Evolutionary conservation across 2,888 invertebrate species (phyloP), one percentile per base, ranked within the genome.

Genomic region (Lithosia quadra): DNA sequence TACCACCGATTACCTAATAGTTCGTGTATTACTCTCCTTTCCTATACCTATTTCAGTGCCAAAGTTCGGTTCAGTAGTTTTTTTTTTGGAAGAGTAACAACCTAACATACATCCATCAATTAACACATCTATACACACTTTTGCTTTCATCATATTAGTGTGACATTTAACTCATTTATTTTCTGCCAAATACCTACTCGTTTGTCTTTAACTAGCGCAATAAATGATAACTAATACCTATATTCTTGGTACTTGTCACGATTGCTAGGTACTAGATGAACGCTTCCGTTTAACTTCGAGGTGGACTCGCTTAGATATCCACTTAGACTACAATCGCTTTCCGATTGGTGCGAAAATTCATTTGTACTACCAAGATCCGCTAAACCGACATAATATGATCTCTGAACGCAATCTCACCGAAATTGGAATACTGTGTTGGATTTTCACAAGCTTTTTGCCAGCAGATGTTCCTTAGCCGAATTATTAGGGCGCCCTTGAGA

Each of bases 301-400:
- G 18, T 49, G n/a, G n/a, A 49, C 18, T 49, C 49, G 49, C n/a
- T 49, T 49, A 49, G 8, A 43, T 43, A 49, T n/a, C n/a, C 49
- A n/a, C 49, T 49, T n/a, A 49, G 2, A 49, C 49, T 18, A n/a
- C 49, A 49, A 49, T 49, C 18, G 49, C 49, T 49, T 18, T n/a
- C 18, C 49, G 49, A 49, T n/a, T 49, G 18, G 18, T n/a, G 18
- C 43, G 43, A 43, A 43, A 43, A 49, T 49, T 49, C 49, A 49
- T 49, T 49, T 49, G 49, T 18, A 43, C 43, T 18, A 43, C 49
- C n/a, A 9, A 18, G 49, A 49, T n/a, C n/a, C 49, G 49, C n/a
- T n/a, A 18, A n/a, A n/a, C 49, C 49, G 49, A 49, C 49, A n/a
- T 49, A 49, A 49, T 49, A 49, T 49, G 49, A 49, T n/a, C 49